Conservation (phyloP, 2,797 vertebrate species). For the Pagetopsis macropterus region DNA sequence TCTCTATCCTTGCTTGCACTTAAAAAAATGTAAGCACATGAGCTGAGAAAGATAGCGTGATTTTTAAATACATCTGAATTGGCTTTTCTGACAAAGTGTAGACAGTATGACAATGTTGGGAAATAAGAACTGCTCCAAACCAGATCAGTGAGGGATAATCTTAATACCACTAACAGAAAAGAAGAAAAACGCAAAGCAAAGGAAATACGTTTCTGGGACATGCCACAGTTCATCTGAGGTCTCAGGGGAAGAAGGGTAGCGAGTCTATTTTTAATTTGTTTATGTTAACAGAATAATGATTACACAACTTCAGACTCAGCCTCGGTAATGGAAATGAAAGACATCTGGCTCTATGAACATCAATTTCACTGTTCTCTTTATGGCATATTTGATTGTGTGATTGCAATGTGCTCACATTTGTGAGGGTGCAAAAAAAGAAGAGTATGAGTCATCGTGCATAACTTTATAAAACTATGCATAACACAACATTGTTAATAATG, state of each 20-base stretch:
- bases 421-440: not conserved
- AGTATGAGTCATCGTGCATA: constrained; percentile 6
- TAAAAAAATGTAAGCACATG: not conserved
- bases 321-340: not conserved
- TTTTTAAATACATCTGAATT: not conserved
- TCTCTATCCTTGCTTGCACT: not conserved
- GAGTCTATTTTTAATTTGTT: not conserved
- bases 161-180: constrained; percentile 5
- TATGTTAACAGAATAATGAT: not conserved
- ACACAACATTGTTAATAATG: not conserved
- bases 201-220: not conserved
- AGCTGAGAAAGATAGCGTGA: not conserved
- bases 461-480: not conserved
- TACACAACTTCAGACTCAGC: not conserved
- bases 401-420: not conserved
- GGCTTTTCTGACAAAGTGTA: not conserved
- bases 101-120: not conserved
- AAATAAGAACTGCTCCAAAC: constrained; percentile 1
- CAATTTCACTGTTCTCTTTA: not conserved
- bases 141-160: constrained; percentile 40
- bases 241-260: not conserved
- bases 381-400: not conserved
- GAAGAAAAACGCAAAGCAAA: not conserved
- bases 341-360: not conserved
- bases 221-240: not conserved